Evolutionary conservation across 1,140 invertebrate species (phyloP).

Genomic region (Acyrthosiphon pisum): DNA sequence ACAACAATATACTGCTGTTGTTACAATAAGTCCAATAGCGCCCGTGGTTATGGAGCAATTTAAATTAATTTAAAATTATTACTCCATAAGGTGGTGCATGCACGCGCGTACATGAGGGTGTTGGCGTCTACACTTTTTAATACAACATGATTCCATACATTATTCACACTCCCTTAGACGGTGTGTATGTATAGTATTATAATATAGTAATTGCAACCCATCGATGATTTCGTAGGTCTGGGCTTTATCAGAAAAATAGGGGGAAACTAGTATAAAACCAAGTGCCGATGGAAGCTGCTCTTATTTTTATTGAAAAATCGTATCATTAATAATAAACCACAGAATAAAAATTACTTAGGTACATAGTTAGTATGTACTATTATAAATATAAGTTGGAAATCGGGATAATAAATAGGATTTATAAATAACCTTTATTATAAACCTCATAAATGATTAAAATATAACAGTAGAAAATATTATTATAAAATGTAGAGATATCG

Average conservation of each 20-base stretch:
- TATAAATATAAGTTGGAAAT: neutral
- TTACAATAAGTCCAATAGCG: neutral
- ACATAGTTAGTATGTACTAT: neutral
- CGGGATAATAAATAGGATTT: neutral
- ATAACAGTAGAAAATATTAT: neutral
- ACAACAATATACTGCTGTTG: neutral
- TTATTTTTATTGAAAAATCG: neutral
- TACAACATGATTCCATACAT: neutral
- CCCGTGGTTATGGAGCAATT: conserved; percentile 19
- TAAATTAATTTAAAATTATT: conserved; percentile 56
- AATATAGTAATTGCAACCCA: conserved; percentile 28
- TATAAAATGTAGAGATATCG: neutral
- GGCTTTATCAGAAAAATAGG: neutral
- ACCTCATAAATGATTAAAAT: neutral
- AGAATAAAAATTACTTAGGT: neutral
- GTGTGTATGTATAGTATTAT: neutral
- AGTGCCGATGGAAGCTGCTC: neutral
- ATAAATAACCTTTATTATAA: no score
- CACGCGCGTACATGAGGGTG: neutral
- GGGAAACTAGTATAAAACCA: neutral
- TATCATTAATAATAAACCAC: neutral
- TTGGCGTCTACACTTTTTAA: neutral
- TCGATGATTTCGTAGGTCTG: neutral
- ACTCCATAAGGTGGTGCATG: conserved; percentile 7
- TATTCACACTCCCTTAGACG: conserved; percentile 30